phyloP scores from a whole-genome alignment of 2,113 vertebrate genomes.

The Dasyurus viverrinus region DNA sequence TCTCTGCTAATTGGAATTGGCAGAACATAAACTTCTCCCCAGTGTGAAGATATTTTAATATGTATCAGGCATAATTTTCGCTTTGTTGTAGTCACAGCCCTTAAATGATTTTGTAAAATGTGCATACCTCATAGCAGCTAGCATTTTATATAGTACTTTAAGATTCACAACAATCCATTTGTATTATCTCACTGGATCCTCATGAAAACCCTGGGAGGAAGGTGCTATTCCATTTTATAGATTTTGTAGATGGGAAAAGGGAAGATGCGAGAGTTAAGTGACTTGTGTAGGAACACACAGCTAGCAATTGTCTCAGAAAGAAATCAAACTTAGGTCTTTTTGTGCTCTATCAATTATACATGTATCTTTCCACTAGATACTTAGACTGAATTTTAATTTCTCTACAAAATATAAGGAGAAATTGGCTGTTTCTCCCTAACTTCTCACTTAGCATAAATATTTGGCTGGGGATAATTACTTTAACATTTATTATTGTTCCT shows the following conservation, averaged over 20 bases:
- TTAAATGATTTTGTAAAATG: conserved; percentile 63
- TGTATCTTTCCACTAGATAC: conserved; percentile 49
- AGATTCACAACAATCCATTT: background rate
- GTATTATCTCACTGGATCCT: background rate
- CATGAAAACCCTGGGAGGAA: background rate
- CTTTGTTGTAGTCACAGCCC: conserved; percentile 61
- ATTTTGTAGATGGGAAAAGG: background rate
- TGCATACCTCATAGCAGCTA: conserved; percentile 55
- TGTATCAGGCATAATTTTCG: conserved; percentile 56
- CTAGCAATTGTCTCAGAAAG: background rate
- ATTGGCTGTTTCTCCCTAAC: conserved; percentile 54
- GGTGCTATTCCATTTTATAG: background rate
- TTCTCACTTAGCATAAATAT: conserved; percentile 48
- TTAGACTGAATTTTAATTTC: conserved; percentile 57
- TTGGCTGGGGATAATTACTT: conserved; percentile 49
- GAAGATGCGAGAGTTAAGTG: background rate
- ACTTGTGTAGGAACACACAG: background rate
- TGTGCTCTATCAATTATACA: background rate
- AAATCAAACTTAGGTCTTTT: background rate
- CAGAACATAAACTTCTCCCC: conserved; percentile 40
- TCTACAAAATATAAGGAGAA: conserved; percentile 46
- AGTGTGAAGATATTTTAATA: conserved; percentile 65
- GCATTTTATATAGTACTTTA: background rate
- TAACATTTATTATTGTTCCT: conserved; percentile 27
- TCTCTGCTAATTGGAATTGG: conserved; percentile 57